Conservation (phyloP, 2,113 vertebrate genomes). For the Tetrao urogallus region DNA sequence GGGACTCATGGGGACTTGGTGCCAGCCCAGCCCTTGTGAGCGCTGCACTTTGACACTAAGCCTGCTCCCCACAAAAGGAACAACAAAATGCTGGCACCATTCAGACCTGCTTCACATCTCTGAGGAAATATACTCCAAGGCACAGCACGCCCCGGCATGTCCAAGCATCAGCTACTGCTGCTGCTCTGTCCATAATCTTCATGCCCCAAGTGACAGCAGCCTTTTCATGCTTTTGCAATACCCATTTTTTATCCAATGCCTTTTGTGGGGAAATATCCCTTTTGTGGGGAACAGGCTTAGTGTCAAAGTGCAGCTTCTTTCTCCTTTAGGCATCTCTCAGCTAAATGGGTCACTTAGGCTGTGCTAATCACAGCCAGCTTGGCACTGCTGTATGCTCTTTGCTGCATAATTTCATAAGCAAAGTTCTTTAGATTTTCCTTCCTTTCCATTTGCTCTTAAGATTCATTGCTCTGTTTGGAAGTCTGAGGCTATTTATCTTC, state of each 20-base stretch:
- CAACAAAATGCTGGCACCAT: accelerated
- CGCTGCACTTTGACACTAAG: accelerated
- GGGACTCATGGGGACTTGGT: background rate
- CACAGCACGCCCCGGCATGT: background rate
- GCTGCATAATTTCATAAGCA: background rate
- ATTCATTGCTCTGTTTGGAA: background rate
- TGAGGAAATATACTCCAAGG: background rate
- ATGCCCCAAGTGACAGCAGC: accelerated
- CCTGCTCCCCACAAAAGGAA: background rate
- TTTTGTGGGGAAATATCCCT: no score
- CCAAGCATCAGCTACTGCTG: accelerated
- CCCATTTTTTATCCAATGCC: background rate
- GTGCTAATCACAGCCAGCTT: background rate
- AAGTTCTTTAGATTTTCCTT: background rate
- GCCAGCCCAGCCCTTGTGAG: background rate
- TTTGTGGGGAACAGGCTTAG: no score
- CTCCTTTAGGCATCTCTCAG: background rate
- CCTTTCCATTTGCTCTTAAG: background rate
- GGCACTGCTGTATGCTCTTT: background rate
- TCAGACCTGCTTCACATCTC: background rate
- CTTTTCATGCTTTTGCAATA: background rate
- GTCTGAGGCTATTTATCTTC: background rate
- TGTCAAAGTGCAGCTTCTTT: background rate
- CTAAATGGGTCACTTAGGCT: background rate
- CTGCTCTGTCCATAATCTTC: accelerated